phyloP scores from a whole-genome alignment of 2,888 invertebrate genomes.

The Ennomos fuscantarius region DNA sequence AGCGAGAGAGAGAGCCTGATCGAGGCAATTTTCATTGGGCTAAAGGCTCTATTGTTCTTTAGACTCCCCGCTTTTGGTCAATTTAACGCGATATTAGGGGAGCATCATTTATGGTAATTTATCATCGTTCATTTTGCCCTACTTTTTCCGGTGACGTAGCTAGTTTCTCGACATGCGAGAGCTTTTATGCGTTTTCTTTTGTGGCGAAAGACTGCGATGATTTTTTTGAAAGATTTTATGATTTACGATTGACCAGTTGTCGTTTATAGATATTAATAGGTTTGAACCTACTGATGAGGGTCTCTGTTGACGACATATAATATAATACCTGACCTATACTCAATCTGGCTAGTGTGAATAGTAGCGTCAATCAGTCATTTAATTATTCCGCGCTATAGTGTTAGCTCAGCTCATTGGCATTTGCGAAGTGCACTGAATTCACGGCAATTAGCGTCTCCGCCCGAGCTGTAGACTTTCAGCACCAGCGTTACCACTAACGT shows the following conservation, averaged over 20 bases:
- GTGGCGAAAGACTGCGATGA: conserved; percentile 2
- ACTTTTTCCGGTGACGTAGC: conserved; percentile 26
- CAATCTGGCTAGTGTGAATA: too few relatives aligned
- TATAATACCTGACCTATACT: too few relatives aligned
- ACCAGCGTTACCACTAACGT: conserved; percentile 23
- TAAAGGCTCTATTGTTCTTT: conserved; percentile 58
- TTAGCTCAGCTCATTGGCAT: background rate
- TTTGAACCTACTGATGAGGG: too few relatives aligned
- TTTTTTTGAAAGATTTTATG: conserved; percentile 16
- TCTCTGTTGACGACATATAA: background rate
- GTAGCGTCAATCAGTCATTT: too few relatives aligned
- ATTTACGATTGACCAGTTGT: conserved; percentile 15
- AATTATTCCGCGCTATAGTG: background rate
- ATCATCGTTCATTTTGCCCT: conserved; percentile 36
- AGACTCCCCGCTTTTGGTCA: conserved; percentile 37
- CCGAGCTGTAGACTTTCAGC: conserved; percentile 3
- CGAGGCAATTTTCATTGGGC: conserved; percentile 62
- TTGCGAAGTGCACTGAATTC: conserved; percentile 18
- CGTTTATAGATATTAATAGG: background rate
- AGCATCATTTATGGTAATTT: conserved; percentile 44
- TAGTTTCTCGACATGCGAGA: conserved; percentile 21
- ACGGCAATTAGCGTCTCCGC: conserved; percentile 30
- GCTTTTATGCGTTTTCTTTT: conserved; percentile 20
- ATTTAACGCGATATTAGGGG: conserved; percentile 46
- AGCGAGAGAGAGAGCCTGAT: conserved; percentile 51